Evolutionary conservation across 2,888 invertebrate genomes (phyloP), one percentile per base, ranked within the genome.

Genomic region (Torymus auratus): DNA sequence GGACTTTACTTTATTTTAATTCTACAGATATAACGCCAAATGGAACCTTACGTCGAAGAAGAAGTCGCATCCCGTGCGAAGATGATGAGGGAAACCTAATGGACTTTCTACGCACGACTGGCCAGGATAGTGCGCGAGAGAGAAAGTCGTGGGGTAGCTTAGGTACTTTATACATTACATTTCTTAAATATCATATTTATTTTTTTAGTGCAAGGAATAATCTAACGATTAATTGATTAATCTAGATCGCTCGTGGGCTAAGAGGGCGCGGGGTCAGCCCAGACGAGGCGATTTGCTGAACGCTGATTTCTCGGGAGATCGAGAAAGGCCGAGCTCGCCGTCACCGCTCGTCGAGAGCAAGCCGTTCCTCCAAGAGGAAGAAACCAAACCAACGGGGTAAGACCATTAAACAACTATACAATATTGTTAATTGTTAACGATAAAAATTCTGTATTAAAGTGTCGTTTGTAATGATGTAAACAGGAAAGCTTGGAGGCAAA

Each of bases 171-270:
- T 64, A 17, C 50, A 52, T 23, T 65, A 41, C 28, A 60, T 52
- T 56, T 41, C 52, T 17, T 15, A 70, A 17, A 41, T 50, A 23
- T 56, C 15, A 1, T 7, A 41, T 41, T 41, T 41, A 41, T 17
- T 11, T 61, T 56, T 55, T 20, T 64, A 53, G 5, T 82, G 15
- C 81, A 83, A 58, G 50, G n/a, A 11, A 62, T 12, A 62, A 23
- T 67, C 55, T 52, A 62, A 71, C 17, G 2, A 7, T 1, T 65
- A 12, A 70, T 72, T 55, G 23, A 62, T 78, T 58, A 85, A 76
- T 7, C 10, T 88, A 94, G 97, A 97, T 91, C 96, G 97, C 2
- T 97, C 97, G 1, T 97, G 97, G 96, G 96, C 96, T 0, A 93
- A 97, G 0, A 94, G 96, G 86, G 94, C 95, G 0, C 92, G 95